Base-by-base conservation (phyloP, 2,888 invertebrate species). In the Melieria omissa region DNA sequence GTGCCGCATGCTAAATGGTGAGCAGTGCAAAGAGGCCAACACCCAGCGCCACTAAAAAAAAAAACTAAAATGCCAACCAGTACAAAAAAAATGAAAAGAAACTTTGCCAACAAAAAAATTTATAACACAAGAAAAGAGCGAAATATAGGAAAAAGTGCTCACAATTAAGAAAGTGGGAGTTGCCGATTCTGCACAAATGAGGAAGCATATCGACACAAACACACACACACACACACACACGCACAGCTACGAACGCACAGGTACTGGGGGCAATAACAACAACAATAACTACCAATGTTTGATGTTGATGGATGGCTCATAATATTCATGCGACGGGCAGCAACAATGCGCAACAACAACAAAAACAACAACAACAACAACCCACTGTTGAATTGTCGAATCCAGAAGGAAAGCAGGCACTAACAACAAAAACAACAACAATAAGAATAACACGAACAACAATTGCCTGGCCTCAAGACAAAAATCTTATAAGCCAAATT, bases 271-370 rank as follows among this genome's bases (percentile, higher is more conserved):
- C 54, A 29, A 16, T 14, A 72, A 67, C 70, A 65, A 44, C 60
- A 78, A 76, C 73, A 73, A 72, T 54, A 69, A 72, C 61, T 9
- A 70, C 47, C 46, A 78, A 76, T 47, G 64, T 72, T 74, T 65
- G 79, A 80, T 77, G 80, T 83, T 82, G 82, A 82, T 83, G 80
- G 80, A 83, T 82, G 78, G 81, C 78, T 83, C 80, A 82, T 83
- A 82, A 83, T 78, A 83, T 77, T 77, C 73, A 75, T 74, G 62
- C 73, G 55, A 47, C 64, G 9, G 65, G 54, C 67, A 63, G 46
- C 45, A 69, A 63, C 72, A 70, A 58, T 8, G 12, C 44, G 9
- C 46, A 67, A 55, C 5, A 64, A 54, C 46, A 16, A 62, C 10
- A 42, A 44, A 7, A 12, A 41, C 10, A 49, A 65, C 46, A 16